These are phyloP conservation scores for Triplophysa yarkandensis DNA, from an alignment of 2,797 vertebrate species.

Conservation along the genomic window DNA sequence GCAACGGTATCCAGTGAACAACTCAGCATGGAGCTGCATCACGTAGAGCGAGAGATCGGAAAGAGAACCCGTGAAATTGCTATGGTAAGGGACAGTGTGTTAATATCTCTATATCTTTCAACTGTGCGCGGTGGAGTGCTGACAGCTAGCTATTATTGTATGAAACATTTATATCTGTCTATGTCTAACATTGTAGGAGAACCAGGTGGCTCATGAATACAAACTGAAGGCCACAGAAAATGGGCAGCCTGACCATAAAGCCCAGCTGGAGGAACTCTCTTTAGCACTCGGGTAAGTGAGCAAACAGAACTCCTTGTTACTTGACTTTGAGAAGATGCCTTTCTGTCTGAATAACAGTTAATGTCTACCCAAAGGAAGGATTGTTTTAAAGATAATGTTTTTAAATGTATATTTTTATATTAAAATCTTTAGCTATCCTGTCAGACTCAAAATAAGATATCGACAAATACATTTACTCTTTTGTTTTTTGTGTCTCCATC, in stretches of 20 bases:
- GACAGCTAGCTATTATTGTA: too few species aligned
- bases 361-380: background rate
- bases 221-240: conserved; percentile 92
- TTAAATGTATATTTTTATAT: background rate
- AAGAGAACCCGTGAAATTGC: conserved; percentile 95
- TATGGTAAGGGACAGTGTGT: too few species aligned
- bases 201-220: conserved; percentile 86
- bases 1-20: conserved; percentile 92
- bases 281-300: conserved; percentile 85
- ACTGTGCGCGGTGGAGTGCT: too few species aligned
- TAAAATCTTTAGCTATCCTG: background rate
- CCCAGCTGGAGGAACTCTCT: conserved; percentile 87
- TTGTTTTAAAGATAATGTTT: background rate
- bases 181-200: conserved; percentile 77
- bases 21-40: conserved; percentile 94
- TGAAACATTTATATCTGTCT: background rate
- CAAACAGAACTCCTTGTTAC: background rate
- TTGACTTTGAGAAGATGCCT: background rate
- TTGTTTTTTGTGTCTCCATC: conserved; percentile 26
- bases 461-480: background rate
- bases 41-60: conserved; percentile 96
- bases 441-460: background rate
- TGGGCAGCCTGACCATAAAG: conserved; percentile 89
- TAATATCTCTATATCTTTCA: too few species aligned
- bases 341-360: background rate